phyloP scores from a whole-genome alignment of 2,888 invertebrate genomes.

The Hirtodrosophila duncani region DNA sequence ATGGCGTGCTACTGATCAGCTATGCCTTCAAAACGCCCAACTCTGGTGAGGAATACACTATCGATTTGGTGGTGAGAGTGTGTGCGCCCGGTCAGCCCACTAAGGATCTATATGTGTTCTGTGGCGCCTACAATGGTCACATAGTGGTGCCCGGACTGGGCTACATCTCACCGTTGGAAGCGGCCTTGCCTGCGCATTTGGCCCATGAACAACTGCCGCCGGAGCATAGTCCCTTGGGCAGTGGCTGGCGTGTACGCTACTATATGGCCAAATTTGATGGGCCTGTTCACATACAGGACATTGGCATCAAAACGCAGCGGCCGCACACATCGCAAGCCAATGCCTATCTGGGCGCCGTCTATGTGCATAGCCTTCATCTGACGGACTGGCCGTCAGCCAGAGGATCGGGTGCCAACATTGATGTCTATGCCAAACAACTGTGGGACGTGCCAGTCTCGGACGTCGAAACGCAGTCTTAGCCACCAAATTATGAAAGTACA shows the following conservation, averaged over 20 bases:
- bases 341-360: conserved; percentile 70
- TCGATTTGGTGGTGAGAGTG: conserved; percentile 70
- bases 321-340: conserved; percentile 12
- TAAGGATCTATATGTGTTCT: conserved; percentile 66
- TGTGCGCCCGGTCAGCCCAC: conserved; percentile 11
- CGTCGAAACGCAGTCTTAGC: no score
- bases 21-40: conserved; percentile 67
- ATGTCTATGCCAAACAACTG: conserved; percentile 7
- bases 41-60: conserved; percentile 32
- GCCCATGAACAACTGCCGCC: conserved; percentile 48
- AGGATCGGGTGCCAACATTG: conserved; percentile 14
- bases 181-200: conserved; percentile 35
- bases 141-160: conserved; percentile 50
- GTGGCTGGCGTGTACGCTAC: conserved; percentile 73
- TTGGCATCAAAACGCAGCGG: conserved; percentile 64
- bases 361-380: conserved; percentile 53
- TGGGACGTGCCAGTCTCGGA: no score
- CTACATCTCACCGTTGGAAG: conserved; percentile 59
- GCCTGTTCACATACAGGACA: conserved; percentile 63
- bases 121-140: conserved; percentile 61
- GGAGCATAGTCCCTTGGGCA: conserved; percentile 39
- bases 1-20: conserved; percentile 69
- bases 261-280: conserved; percentile 67
- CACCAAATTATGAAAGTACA: no score
- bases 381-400: conserved; percentile 17